These are phyloP conservation scores for Drosophila truncata DNA, from an alignment of 1,140 invertebrate species.

Conservation along the genomic window DNA sequence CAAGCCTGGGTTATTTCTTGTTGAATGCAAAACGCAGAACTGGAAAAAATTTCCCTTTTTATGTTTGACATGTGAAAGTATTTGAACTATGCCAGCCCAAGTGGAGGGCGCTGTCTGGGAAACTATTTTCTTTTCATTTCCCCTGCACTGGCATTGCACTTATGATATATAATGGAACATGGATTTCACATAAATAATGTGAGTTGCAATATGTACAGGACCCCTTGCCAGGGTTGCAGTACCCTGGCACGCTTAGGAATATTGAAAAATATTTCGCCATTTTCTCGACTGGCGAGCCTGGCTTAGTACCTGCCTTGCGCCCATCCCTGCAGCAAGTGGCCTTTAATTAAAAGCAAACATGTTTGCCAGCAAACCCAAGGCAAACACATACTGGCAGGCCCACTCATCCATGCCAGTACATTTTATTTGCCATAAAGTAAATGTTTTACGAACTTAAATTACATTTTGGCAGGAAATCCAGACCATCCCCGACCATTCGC, in stretches of 20 bases:
- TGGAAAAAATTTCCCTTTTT: slow-evolving; percentile 27
- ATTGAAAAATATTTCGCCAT: slow-evolving; percentile 44
- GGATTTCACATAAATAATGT: slow-evolving; percentile 45
- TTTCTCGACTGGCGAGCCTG: slow-evolving; percentile 23
- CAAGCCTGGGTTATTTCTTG: slow-evolving; percentile 17
- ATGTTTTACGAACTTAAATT: slow-evolving; percentile 52
- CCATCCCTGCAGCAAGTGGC: slow-evolving; percentile 9
- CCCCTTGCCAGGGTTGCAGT: neutral
- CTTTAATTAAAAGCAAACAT: slow-evolving; percentile 81
- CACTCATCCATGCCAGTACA: slow-evolving; percentile 18
- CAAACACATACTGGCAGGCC: slow-evolving; percentile 15
- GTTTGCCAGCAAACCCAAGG: slow-evolving; percentile 65
- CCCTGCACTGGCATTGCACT: slow-evolving; percentile 37
- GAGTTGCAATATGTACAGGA: slow-evolving; percentile 25
- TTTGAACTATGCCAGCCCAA: slow-evolving; percentile 54
- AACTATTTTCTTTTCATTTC: slow-evolving; percentile 81
- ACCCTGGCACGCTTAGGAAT: neutral
- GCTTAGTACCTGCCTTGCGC: slow-evolving; percentile 16
- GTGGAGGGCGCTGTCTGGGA: slow-evolving; percentile 42
- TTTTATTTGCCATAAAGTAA: slow-evolving; percentile 58
- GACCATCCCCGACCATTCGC: no score
- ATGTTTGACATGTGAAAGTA: slow-evolving; percentile 64
- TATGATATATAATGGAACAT: slow-evolving; percentile 60
- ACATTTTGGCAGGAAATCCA: slow-evolving; percentile 32
- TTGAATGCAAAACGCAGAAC: slow-evolving; percentile 38